These are phyloP conservation scores for Merops nubicus DNA, from an alignment of 2,113 vertebrate genomes.

Conservation along the genomic window DNA sequence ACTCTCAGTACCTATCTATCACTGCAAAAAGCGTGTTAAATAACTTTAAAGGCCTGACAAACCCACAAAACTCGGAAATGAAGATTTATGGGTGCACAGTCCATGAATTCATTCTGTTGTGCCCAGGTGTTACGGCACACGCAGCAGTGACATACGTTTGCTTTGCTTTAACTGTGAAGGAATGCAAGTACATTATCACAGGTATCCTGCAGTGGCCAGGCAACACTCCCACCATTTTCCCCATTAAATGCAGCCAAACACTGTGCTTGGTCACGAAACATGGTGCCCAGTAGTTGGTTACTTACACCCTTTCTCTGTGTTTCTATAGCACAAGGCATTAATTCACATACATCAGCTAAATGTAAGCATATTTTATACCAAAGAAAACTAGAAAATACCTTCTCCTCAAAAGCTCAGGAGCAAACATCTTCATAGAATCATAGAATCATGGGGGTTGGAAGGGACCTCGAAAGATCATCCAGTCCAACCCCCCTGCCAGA, in stretches of 20 bases:
- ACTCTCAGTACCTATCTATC: conserved; percentile 47
- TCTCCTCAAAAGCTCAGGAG: background rate
- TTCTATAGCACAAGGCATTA: background rate
- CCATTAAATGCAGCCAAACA: background rate
- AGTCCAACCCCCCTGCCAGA: too few species aligned
- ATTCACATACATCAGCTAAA: background rate
- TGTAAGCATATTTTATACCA: background rate
- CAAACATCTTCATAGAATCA: too few species aligned
- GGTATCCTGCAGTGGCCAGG: background rate
- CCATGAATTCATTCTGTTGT: conserved; percentile 25
- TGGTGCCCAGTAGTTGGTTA: background rate
- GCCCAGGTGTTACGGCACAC: conserved; percentile 5
- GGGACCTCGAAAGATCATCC: too few species aligned
- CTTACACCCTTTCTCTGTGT: background rate
- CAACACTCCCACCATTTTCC: background rate
- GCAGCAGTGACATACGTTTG: background rate
- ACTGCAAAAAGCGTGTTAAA: conserved; percentile 60
- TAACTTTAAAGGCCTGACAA: conserved; percentile 58
- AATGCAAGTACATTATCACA: background rate
- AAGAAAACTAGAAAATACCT: background rate
- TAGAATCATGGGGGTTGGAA: too few species aligned
- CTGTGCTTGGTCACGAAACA: background rate
- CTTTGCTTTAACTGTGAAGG: conserved; percentile 17
- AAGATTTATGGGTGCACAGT: conserved; percentile 23
- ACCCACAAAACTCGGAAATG: conserved; percentile 50